Percentiles rank a stretch among this genome's conserved stretches.
phyloP scores from a whole-genome alignment of 2,797 vertebrate species.

The Todus mexicanus region DNA sequence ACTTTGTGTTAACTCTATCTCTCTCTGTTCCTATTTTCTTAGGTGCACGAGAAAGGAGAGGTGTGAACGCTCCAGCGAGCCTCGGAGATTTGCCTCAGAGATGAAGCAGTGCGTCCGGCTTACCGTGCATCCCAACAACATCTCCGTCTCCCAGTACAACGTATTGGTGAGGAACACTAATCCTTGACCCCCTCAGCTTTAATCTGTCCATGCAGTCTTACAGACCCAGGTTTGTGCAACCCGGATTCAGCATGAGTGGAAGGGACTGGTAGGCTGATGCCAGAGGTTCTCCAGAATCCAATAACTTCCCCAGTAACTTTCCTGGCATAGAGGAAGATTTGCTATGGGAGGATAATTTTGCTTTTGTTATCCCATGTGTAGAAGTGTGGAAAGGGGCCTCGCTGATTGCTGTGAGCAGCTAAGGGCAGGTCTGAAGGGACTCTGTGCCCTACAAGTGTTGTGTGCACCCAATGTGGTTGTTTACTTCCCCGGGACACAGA shows the following conservation, averaged over 20 bases:
- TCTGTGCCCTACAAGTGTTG: neutral
- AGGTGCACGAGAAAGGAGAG: slow-evolving; percentile 96
- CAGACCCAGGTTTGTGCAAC: neutral
- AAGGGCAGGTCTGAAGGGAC: neutral
- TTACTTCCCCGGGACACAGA: neutral
- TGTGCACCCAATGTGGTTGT: neutral
- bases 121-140: slow-evolving; percentile 96
- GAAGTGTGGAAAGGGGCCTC: neutral
- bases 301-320: neutral
- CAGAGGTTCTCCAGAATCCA: neutral
- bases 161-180: slow-evolving; percentile 86
- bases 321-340: neutral
- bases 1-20: neutral
- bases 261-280: neutral
- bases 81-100: slow-evolving; percentile 92
- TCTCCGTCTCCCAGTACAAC: slow-evolving; percentile 96
- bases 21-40: neutral
- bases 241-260: neutral
- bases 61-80: slow-evolving; percentile 91
- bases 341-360: neutral
- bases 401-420: neutral
- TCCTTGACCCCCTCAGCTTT: neutral
- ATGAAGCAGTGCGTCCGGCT: slow-evolving; percentile 96
- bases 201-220: rapidly evolving
- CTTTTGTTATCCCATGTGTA: neutral